Evolutionary conservation across 2,888 invertebrate genomes (phyloP).

Genomic region (Macropis europaea): DNA sequence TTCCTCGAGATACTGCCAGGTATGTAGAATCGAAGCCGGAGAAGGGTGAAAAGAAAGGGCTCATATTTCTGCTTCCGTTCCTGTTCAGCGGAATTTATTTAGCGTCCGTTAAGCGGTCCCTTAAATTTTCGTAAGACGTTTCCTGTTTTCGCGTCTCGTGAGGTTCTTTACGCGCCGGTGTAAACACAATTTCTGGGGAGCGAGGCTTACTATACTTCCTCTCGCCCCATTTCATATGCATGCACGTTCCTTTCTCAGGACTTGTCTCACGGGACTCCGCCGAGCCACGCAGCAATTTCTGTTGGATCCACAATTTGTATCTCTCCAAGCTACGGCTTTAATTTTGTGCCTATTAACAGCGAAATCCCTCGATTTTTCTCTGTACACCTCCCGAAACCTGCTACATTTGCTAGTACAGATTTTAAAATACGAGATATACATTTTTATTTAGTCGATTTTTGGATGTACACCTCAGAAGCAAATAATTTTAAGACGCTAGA

Average conservation of each 20-base stretch:
- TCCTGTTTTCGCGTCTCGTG: constrained; percentile 46
- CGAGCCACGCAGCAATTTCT: constrained; percentile 63
- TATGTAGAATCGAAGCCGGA: no score
- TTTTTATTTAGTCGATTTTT: no score
- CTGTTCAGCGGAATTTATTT: constrained; percentile 18
- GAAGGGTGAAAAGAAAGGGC: no score
- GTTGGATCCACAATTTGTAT: constrained; percentile 61
- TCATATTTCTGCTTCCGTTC: constrained; percentile 10
- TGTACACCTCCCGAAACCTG: no score
- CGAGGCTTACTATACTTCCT: constrained; percentile 47
- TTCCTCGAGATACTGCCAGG: no score
- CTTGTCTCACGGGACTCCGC: constrained; percentile 61
- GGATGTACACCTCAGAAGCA: no score
- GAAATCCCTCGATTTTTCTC: neutral
- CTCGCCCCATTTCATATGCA: constrained; percentile 64
- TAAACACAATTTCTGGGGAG: constrained; percentile 66
- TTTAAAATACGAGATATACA: no score
- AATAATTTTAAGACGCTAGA: no score
- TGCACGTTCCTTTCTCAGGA: constrained; percentile 59
- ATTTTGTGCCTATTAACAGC: constrained; percentile 51
- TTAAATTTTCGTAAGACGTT: constrained; percentile 52
- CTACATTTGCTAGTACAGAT: no score
- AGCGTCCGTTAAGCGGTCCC: constrained; percentile 28
- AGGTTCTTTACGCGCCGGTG: constrained; percentile 61
- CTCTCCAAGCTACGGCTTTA: constrained; percentile 55